Percentiles rank a stretch among this genome's conserved stretches.
Conservation (phyloP, 2,888 invertebrate genomes). For the Panopea generosa region DNA sequence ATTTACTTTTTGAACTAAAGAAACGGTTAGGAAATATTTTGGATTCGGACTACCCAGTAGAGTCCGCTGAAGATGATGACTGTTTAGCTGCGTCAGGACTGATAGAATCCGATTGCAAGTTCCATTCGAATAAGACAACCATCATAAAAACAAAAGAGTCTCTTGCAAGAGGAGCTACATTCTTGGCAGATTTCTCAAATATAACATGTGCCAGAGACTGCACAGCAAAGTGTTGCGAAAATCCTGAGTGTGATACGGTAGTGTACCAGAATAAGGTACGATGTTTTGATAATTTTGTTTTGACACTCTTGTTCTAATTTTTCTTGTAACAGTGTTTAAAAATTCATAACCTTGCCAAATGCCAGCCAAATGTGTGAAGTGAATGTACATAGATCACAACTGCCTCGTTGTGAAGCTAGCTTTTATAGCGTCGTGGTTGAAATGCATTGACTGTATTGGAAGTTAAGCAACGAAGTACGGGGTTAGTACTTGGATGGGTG, state of each 20-base stretch:
- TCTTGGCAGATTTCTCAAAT: conserved; percentile 61
- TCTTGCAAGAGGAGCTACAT: conserved; percentile 66
- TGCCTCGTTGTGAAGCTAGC: too few relatives aligned
- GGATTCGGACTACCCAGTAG: conserved; percentile 6
- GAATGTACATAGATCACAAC: too few relatives aligned
- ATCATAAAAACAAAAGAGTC: conserved; percentile 77
- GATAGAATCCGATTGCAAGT: conserved; percentile 42
- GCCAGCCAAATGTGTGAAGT: too few relatives aligned
- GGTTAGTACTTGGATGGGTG: too few relatives aligned
- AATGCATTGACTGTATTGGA: too few relatives aligned
- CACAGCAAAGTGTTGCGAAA: conserved; percentile 68
- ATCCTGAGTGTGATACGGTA: conserved; percentile 71
- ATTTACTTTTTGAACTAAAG: conserved; percentile 55
- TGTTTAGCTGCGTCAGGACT: conserved; percentile 38
- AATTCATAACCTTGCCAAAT: too few relatives aligned
- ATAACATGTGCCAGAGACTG: conserved; percentile 66
- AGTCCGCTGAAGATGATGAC: conserved; percentile 3
- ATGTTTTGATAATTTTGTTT: too few relatives aligned
- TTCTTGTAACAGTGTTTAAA: too few relatives aligned
- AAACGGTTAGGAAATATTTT: conserved; percentile 61
- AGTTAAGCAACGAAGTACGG: too few relatives aligned
- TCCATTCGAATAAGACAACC: conserved; percentile 45
- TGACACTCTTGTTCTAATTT: too few relatives aligned
- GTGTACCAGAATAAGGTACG: conserved; percentile 78
- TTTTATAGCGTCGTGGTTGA: too few relatives aligned